These are phyloP conservation scores for Balaeniceps rex DNA, from an alignment of 2,113 vertebrate species.

Conservation along the genomic window DNA sequence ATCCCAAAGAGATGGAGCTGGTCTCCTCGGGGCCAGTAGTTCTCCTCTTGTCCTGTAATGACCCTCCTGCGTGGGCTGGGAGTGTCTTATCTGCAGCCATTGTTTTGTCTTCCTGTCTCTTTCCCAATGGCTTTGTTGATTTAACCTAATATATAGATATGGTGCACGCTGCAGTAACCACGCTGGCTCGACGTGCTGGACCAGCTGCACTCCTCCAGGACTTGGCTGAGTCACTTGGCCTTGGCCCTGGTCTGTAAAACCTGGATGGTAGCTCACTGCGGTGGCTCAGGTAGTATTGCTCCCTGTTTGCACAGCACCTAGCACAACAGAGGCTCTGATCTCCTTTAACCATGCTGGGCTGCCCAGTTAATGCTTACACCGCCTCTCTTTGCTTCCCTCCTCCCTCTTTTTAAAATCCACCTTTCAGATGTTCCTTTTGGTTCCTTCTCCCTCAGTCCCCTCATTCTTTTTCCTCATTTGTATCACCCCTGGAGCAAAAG, in stretches of 20 bases:
- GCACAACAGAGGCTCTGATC: background rate
- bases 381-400: background rate
- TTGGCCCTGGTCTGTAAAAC: background rate
- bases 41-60: background rate
- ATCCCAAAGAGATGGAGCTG: background rate
- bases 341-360: background rate
- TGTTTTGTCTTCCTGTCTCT: constrained; percentile 52
- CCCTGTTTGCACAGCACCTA: background rate
- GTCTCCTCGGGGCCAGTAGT: background rate
- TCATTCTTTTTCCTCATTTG: background rate
- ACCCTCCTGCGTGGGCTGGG: background rate
- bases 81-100: constrained; percentile 16
- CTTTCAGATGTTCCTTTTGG: background rate
- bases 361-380: background rate
- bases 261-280: rapidly evolving
- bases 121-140: constrained; percentile 21
- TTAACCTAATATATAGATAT: background rate
- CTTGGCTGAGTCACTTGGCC: background rate
- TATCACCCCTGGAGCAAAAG: background rate
- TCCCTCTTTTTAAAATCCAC: background rate
- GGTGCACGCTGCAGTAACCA: background rate
- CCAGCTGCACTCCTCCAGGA: background rate
- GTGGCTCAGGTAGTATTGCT: background rate
- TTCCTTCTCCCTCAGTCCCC: background rate
- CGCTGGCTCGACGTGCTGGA: background rate